Percentiles rank a stretch among this genome's conserved stretches.
Conservation (phyloP, 2,113 vertebrate genomes). For the Crotalus helleri region DNA sequence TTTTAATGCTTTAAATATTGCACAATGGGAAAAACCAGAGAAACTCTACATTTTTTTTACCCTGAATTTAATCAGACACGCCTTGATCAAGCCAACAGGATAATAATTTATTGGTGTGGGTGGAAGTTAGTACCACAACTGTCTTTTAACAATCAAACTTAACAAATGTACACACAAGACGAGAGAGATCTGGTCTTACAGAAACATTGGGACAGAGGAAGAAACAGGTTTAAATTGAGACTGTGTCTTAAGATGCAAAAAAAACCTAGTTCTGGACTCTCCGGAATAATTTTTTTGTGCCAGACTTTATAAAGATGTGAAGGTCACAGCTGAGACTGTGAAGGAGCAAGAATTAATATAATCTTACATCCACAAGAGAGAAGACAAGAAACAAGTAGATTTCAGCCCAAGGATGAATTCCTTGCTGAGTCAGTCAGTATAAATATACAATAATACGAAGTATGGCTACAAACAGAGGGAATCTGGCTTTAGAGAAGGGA, state of each 20-base stretch:
- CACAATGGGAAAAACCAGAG: too few species aligned
- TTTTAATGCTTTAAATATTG: neutral
- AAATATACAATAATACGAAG: neutral
- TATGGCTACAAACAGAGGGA: neutral
- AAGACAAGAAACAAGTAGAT: neutral
- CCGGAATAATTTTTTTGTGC: neutral
- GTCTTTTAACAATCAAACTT: conserved; percentile 60
- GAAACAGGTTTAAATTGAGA: neutral
- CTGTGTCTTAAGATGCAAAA: neutral
- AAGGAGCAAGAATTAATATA: neutral
- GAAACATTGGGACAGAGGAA: conserved; percentile 43
- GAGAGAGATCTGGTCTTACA: conserved; percentile 53
- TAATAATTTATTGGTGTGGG: conserved; percentile 68
- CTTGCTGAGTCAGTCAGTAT: neutral
- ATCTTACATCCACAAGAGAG: neutral
- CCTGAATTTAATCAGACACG: conserved; percentile 27
- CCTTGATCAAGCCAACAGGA: conserved; percentile 45
- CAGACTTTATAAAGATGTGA: neutral
- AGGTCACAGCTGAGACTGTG: conserved; percentile 35
- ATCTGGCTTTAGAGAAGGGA: neutral
- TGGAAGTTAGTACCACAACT: conserved; percentile 67
- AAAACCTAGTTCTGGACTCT: neutral
- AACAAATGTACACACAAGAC: conserved; percentile 55
- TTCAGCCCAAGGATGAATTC: neutral
- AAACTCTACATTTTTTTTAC: neutral